Evolutionary conservation across 1,140 invertebrate genomes (phyloP), one percentile per base, ranked within the genome.

Genomic region (Eubasilissa regina): DNA sequence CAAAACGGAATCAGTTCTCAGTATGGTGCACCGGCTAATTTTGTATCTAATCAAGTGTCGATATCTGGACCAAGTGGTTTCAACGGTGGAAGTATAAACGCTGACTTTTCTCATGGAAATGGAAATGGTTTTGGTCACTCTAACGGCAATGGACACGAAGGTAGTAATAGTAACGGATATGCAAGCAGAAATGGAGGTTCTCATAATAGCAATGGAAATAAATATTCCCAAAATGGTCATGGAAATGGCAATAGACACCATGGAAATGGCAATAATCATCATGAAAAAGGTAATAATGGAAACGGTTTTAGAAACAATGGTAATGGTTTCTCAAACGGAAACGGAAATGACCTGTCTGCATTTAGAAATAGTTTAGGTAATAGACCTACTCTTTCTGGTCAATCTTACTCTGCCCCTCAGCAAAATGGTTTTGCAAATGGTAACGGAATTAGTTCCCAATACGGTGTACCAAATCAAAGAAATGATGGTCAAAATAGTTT

Each of bases 141-240:
- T 45, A 77, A 77, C 25, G 80, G 76, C n/a, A 81, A 77, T 64
- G 79, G 75, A 45, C 11, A 25, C 15, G 21, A 43, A n/a, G n/a
- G n/a, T n/a, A n/a, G n/a, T n/a, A n/a, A n/a, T n/a, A n/a, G n/a
- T 1, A 4, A 35, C n/a, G 25, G 25, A 35, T 35, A 35, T 35
- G 25, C 25, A 3, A 35, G 6, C 6, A 6, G 25, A 35, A 35
- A 35, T 35, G 25, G 25, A 35, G 25, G 1, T 6, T 35, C 25
- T 35, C 25, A 35, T 3, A 21, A 51, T 43, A n/a, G 45, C 51
- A 75, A 68, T 47, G 60, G 44, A 9, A 80, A 73, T 64, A 64
- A 64, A 25, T 13, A 15, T 48, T 19, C 13, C 11, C 21, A 64
- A 21, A 25, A 79, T 79, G 19, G 15, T 35, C 48, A 75, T 12